A percentile compares a stretch with the other conserved stretches of the same genome.
Conservation (phyloP, 1,140 invertebrate genomes). For the Ostrea denselamellosa region DNA sequence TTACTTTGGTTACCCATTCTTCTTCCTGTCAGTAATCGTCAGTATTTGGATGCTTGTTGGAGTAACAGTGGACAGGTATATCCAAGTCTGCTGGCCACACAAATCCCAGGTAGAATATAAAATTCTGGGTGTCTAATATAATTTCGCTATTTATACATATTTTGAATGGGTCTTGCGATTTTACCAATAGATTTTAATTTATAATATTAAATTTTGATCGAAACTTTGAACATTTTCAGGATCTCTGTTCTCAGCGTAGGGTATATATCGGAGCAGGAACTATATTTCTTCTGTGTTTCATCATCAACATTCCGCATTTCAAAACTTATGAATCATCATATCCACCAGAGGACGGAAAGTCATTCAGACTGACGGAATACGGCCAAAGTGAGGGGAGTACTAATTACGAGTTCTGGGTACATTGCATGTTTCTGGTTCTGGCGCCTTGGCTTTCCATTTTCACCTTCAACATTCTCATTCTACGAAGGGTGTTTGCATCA, state of each 20-base stretch:
- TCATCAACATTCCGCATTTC: conserved; percentile 61
- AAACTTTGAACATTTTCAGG: conserved; percentile 44
- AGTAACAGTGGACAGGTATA: conserved; percentile 54
- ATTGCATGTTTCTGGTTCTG: conserved; percentile 67
- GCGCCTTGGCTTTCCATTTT: conserved; percentile 63
- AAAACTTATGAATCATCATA: conserved; percentile 52
- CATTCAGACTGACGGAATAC: conserved; percentile 57
- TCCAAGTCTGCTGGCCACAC: conserved; percentile 51
- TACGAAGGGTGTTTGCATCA: conserved; percentile 36
- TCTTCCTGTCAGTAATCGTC: conserved; percentile 49
- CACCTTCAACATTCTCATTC: conserved; percentile 62
- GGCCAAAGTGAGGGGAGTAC: conserved; percentile 49
- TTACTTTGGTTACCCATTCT: conserved; percentile 52
- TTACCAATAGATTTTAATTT: too few relatives aligned
- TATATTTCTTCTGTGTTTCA: conserved; percentile 55
- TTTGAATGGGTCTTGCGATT: too few relatives aligned
- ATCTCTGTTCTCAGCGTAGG: conserved; percentile 54
- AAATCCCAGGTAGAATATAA: conserved; percentile 42
- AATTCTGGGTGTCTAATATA: too few relatives aligned
- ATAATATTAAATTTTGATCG: too few relatives aligned
- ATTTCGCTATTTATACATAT: too few relatives aligned
- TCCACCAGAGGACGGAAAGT: conserved; percentile 30
- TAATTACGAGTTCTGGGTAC: conserved; percentile 67
- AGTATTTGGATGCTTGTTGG: conserved; percentile 56
- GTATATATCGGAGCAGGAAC: conserved; percentile 55